Base-by-base conservation (phyloP, 2,888 invertebrate genomes). In the Microchrysa polita region DNA sequence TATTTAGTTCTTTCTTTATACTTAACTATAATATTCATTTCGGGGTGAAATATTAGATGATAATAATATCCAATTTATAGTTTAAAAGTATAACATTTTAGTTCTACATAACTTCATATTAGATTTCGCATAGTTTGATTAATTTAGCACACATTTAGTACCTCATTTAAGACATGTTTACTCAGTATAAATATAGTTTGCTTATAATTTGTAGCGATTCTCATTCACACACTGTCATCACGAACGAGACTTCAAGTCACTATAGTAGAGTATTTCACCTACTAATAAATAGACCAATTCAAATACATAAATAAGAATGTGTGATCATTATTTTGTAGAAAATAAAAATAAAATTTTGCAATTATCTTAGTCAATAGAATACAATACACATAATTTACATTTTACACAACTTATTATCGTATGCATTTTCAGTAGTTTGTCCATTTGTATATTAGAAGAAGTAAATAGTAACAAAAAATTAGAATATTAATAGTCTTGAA, bases 211-310 rank as follows among this genome's bases (percentile, higher is more conserved):
- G 48, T 48, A 48, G 48, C 12, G 48, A 10, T 34, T 34, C 48
- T 48, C 16, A 48, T n/a, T 48, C 48, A 48, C 48, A 48, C 48
- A n/a, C 48, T 34, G 27, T 34, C 48, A 48, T 48, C 12, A n/a
- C n/a, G n/a, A n/a, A n/a, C n/a, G n/a, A n/a, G n/a, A n/a, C n/a
- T n/a, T n/a, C n/a, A n/a, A n/a, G n/a, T n/a, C n/a, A n/a, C n/a
- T n/a, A n/a, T n/a, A n/a, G n/a, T n/a, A n/a, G n/a, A n/a, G n/a
- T n/a, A n/a, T n/a, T n/a, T n/a, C n/a, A n/a, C n/a, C n/a, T n/a
- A n/a, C n/a, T n/a, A n/a, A n/a, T n/a, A n/a, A n/a, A n/a, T n/a
- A n/a, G n/a, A n/a, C n/a, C n/a, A n/a, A n/a, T n/a, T n/a, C n/a
- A n/a, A n/a, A n/a, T n/a, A n/a, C n/a, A n/a, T n/a, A n/a, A n/a